Percentiles rank a stretch among this genome's conserved stretches.
Evolutionary conservation across 2,797 vertebrate genomes (phyloP).

Genomic region (Onychomys torridus): DNA sequence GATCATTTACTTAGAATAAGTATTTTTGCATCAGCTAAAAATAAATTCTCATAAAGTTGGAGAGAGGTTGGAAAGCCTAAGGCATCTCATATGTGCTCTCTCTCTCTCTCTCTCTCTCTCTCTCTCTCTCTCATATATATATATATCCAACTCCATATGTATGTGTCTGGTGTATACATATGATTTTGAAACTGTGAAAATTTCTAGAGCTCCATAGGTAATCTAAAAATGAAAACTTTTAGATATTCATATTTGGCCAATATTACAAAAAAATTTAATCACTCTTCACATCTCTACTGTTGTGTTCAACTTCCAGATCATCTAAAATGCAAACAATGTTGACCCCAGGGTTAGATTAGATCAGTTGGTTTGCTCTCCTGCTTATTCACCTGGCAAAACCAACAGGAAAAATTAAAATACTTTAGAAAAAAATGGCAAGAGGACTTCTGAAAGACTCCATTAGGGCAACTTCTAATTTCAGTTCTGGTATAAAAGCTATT

Average conservation of each 20-base stretch:
- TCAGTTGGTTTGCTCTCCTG: background rate
- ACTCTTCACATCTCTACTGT: background rate
- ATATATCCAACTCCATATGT: too few species aligned
- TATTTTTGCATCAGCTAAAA: background rate
- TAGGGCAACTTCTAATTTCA: background rate
- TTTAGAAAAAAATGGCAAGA: background rate
- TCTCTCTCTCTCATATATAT: background rate
- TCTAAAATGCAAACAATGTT: background rate
- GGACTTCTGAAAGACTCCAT: background rate
- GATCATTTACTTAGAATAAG: background rate
- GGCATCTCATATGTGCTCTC: background rate
- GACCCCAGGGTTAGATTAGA: background rate
- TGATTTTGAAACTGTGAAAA: too few species aligned
- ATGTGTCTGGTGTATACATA: background rate
- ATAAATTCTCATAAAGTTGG: background rate
- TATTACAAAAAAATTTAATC: background rate
- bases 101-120: background rate
- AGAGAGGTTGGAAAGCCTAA: background rate
- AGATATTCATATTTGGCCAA: background rate
- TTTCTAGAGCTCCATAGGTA: background rate
- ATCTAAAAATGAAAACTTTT: background rate
- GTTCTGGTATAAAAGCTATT: background rate
- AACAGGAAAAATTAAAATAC: background rate
- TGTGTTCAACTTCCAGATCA: background rate
- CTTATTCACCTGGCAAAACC: background rate